Base-by-base conservation (phyloP, 2,113 vertebrate species). In the Eupsittula cactorum region DNA sequence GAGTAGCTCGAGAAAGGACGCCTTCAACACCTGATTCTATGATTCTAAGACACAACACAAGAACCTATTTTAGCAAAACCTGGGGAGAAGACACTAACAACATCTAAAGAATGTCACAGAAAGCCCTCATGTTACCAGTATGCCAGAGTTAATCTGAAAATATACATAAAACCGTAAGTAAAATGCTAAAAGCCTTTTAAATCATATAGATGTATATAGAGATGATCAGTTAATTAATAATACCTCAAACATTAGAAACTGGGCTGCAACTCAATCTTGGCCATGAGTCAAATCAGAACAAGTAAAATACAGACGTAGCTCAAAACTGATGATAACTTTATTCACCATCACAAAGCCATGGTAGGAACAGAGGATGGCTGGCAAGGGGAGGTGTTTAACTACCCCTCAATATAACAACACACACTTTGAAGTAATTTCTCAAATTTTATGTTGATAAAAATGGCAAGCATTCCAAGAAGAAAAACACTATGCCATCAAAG, bases 401-500 rank as follows among this genome's bases (percentile, higher is more conserved):
- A 71, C 19, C 14, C 65, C 42, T 86, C 53, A 87, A 27, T 27
- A 27, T 27, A 90, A 94, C 28, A 71, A 52, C 9, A 64, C 14
- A 74, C 1, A 21, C 9, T 85, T 52, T 25, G 25, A 96, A 88
- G 49, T 57, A 86, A 94, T 75, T 89, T 81, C 46, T 92, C 75
- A 92, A 87, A 86, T 53, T 76, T 84, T 60, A 93, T n/a, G 41
- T 37, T 88, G 49, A 96, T 79, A 93, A 94, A 79, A 73, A 39
- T 39, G 49, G 59, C n/a, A 88, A 59, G 27, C 8, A 95, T 70
- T 95, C 95, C 84, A 91, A 92, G n/a, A 53, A 87, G 12, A 91
- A 81, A 69, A 35, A 86, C 63, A 92, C 92, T 33, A 67, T 2
- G 6, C 41, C 80, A 24, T 64, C 49, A 82, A 84, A 93, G 33